phyloP scores from a whole-genome alignment of 2,797 vertebrate species.

The Characodon lateralis region DNA sequence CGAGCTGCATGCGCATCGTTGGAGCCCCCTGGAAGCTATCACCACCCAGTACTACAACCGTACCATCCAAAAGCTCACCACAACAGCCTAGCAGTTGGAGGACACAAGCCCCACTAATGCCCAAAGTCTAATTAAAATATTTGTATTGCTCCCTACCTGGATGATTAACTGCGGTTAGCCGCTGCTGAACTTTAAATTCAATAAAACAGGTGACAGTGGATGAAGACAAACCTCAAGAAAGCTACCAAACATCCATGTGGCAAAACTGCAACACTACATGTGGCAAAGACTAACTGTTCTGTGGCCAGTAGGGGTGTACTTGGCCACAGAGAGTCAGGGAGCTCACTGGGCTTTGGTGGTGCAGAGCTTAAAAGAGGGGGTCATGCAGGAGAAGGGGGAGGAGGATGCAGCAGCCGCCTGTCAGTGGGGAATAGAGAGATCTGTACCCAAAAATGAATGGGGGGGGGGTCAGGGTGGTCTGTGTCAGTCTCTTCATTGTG shows the following conservation, averaged over 20 bases:
- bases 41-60: slow-evolving; percentile 99
- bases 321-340: slow-evolving; percentile 30
- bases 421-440: slow-evolving; percentile 65
- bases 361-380: slow-evolving; percentile 47
- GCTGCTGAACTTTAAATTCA: slow-evolving; percentile 18
- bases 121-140: neutral
- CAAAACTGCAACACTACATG: slow-evolving; percentile 14
- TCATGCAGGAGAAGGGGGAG: slow-evolving; percentile 45
- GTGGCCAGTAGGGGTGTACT: slow-evolving; percentile 56
- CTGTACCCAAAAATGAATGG: slow-evolving; percentile 66
- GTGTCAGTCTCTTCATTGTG: slow-evolving; percentile 73
- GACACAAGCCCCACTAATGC: slow-evolving; percentile 21
- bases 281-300: neutral
- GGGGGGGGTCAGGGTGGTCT: slow-evolving; percentile 47
- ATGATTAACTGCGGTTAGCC: slow-evolving; percentile 13
- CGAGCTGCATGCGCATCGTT: slow-evolving; percentile 95
- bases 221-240: neutral
- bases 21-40: slow-evolving; percentile 93
- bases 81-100: slow-evolving; percentile 62
- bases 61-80: slow-evolving; percentile 98
- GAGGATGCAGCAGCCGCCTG: slow-evolving; percentile 61
- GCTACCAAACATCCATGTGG: slow-evolving; percentile 2
- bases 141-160: slow-evolving; percentile 4
- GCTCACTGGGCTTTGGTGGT: slow-evolving; percentile 27
- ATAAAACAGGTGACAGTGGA: slow-evolving; percentile 19